Evolutionary conservation across 2,113 vertebrate genomes (phyloP).

Genomic region (Ginglymostoma cirratum): DNA sequence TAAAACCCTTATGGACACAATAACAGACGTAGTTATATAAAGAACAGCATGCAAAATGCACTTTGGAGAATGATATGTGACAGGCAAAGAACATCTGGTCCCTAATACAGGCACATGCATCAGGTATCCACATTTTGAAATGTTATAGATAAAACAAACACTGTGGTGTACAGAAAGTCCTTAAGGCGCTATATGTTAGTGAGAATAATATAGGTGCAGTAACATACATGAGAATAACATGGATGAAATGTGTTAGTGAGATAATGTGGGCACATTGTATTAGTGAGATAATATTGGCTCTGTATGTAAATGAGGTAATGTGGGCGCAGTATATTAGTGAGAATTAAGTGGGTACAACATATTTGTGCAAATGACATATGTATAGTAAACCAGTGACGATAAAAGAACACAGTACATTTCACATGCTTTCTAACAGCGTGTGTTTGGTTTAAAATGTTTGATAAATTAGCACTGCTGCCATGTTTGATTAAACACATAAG

Average conservation of each 20-base stretch:
- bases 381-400: not conserved
- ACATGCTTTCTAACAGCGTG: no score
- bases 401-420: not conserved
- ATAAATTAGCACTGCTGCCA: no score
- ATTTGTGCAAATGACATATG: not conserved
- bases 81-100: not conserved
- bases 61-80: not conserved
- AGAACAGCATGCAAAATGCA: not conserved
- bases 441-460: no score
- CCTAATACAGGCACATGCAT: not conserved
- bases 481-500: no score
- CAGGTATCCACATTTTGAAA: not conserved
- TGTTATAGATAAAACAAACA: not conserved
- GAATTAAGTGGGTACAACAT: not conserved
- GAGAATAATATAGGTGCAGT: not conserved
- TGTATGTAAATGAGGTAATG: not conserved
- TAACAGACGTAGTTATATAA: not conserved
- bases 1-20: not conserved
- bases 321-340: not conserved
- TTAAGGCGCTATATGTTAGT: not conserved
- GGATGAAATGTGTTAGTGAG: not conserved
- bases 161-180: not conserved
- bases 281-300: not conserved
- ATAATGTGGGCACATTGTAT: not conserved
- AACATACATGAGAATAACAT: not conserved